phyloP scores from a whole-genome alignment of 1,140 invertebrate species.

The Telenomus remus region DNA sequence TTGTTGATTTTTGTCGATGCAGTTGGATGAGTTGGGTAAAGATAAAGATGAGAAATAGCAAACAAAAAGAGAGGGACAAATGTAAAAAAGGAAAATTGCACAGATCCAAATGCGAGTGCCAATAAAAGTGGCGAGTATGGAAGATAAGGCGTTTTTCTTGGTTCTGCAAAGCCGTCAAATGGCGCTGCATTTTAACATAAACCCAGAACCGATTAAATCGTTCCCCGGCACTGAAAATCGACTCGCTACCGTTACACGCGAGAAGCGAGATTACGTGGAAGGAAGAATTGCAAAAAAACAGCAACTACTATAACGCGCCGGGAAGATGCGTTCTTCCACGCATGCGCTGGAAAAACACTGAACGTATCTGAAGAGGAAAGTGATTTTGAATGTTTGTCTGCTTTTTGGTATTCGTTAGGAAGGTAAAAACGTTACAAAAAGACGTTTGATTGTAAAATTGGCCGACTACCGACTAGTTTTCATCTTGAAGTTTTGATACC shows the following conservation, averaged over 20 bases:
- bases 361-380: constrained; percentile 6
- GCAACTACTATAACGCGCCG: constrained; percentile 3
- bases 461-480: constrained; percentile 19
- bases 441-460: constrained; percentile 7
- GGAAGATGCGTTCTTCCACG: constrained; percentile 27
- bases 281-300: constrained; percentile 26
- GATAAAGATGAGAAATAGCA: too few relatives aligned
- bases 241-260: constrained; percentile 25
- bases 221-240: constrained; percentile 9
- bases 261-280: constrained; percentile 19
- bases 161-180: background rate
- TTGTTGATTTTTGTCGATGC: too few relatives aligned
- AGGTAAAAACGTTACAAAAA: too few relatives aligned
- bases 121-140: too few relatives aligned
- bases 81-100: too few relatives aligned
- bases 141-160: background rate
- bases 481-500: constrained; percentile 22
- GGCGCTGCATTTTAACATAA: constrained; percentile 3
- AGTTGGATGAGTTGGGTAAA: too few relatives aligned
- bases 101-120: too few relatives aligned
- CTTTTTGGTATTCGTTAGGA: too few relatives aligned
- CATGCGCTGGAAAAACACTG: constrained; percentile 19
- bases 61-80: too few relatives aligned
- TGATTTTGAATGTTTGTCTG: constrained; percentile 7
- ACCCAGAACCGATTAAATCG: constrained; percentile 15